Evolutionary conservation across 53 echinoderm and acorn worm species (phyloP), one percentile per base, ranked within the genome.

Genomic region (Hippasteria phrygiana): DNA sequence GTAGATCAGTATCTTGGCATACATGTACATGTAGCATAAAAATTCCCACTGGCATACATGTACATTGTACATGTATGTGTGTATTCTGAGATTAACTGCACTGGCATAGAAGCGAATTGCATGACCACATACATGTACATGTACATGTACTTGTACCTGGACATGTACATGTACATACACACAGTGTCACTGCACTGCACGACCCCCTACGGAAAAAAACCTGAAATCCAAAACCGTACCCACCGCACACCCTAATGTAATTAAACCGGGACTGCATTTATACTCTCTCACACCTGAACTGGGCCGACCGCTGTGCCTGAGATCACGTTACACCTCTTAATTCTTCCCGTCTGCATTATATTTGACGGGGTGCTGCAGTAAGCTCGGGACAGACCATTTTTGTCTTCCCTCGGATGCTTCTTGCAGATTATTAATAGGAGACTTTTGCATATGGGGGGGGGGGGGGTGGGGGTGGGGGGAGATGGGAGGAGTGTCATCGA

Each of bases 181-280:
- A 32, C 36, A 66, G 67, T 66, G 78, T 78, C 78, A 78, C 41
- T 78, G 78, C 78, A 78, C 78, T 78, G 55, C 78, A 39, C 11
- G 37, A 55, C 59, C 59, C 78, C 36, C 35, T 13, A 66, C 11
- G 26, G 40, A 55, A 55, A 55, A 24, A 78, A 56, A 55, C 55
- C 78, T 78, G 59, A 38, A 78, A 78, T 18, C 10, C 31, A 55
- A 78, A 78, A 78, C 78, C 78, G 29, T 55, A 78, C 65, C 82
- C 66, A 82, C 82, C 66, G 14, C 64, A 66, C 82, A 31, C 66
- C 82, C 46, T 82, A 82, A 82, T 65, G 82, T 82, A 82, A 82
- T 82, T 82, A 82, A 82, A 63, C 42, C 65, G 43, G 34, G 43
- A 64, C 9, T 3, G 45, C 66, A 46, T 82, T 65, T 82, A 42